Percentiles rank a stretch among this genome's conserved stretches.
Conservation (phyloP, 2,113 vertebrate species). For the Pardalotus punctatus region DNA sequence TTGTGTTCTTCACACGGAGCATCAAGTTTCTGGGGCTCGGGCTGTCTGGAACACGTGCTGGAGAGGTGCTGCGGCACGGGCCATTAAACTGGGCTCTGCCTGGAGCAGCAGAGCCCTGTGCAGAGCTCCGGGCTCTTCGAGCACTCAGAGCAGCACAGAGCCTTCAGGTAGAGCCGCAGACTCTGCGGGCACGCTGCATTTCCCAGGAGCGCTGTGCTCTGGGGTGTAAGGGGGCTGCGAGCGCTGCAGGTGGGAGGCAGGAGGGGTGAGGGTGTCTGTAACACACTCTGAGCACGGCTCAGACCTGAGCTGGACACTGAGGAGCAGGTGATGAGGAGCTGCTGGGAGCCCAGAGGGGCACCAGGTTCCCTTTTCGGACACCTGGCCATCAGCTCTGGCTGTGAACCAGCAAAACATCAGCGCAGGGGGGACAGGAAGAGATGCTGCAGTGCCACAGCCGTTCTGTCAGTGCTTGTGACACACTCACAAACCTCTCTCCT, state of each 20-base stretch:
- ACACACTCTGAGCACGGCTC: neutral
- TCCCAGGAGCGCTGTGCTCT: neutral
- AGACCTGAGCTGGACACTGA: fast-evolving
- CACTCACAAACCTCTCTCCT: neutral
- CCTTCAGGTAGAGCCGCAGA: neutral
- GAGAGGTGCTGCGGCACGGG: neutral
- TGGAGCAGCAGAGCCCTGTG: neutral
- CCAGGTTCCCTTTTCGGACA: too few species aligned
- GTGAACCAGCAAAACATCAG: fast-evolving
- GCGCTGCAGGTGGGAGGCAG: neutral
- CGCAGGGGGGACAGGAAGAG: neutral
- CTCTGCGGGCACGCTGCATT: neutral
- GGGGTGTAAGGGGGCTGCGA: neutral
- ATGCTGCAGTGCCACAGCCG: neutral
- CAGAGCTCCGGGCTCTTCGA: neutral
- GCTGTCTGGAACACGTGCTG: neutral
- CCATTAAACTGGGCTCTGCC: neutral
- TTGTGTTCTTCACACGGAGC: constrained; percentile 15
- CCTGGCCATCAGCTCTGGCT: neutral
- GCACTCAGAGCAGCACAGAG: neutral
- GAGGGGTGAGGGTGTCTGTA: neutral
- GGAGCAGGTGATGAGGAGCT: fast-evolving
- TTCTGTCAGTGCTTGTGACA: neutral
- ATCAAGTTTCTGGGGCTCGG: neutral
- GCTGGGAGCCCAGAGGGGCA: neutral